Conservation (phyloP, 2,797 vertebrate genomes). For the Loriculus beryllinus region DNA sequence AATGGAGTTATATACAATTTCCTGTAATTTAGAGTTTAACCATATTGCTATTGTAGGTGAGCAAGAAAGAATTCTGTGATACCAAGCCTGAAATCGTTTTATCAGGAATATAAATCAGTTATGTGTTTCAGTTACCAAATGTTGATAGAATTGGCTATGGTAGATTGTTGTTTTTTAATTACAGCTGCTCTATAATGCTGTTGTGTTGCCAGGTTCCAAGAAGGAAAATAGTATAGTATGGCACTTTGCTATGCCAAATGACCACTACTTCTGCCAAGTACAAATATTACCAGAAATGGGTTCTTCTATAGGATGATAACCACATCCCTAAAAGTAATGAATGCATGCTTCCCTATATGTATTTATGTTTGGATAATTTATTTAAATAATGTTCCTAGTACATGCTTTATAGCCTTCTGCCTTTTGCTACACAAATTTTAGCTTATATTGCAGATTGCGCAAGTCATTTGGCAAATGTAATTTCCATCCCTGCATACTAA, state of each 20-base stretch:
- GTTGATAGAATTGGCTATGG: constrained; percentile 31
- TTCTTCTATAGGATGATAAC: constrained; percentile 11
- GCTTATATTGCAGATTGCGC: constrained; percentile 78
- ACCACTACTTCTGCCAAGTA: constrained; percentile 36
- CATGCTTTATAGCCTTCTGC: constrained; percentile 74
- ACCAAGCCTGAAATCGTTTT: constrained; percentile 70
- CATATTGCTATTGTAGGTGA: constrained; percentile 1
- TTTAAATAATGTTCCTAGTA: constrained; percentile 72
- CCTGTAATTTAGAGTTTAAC: constrained; percentile 42
- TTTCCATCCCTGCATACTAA: constrained; percentile 85
- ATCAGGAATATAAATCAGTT: constrained; percentile 66
- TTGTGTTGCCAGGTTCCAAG: constrained; percentile 53
- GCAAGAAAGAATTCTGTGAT: constrained; percentile 32
- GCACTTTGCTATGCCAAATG: constrained; percentile 32
- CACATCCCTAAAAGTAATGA: constrained; percentile 50
- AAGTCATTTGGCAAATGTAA: constrained; percentile 84
- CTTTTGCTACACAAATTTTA: constrained; percentile 77
- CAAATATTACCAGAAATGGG: not conserved
- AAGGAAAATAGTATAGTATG: constrained; percentile 27
- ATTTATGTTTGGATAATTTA: constrained; percentile 71
- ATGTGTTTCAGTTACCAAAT: constrained; percentile 64
- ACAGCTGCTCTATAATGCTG: constrained; percentile 42
- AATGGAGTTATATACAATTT: constrained; percentile 44
- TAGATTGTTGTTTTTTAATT: constrained; percentile 53
- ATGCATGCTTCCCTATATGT: constrained; percentile 59